Conservation (phyloP, 2,797 vertebrate species). For the Sebastolobus altivelis region DNA sequence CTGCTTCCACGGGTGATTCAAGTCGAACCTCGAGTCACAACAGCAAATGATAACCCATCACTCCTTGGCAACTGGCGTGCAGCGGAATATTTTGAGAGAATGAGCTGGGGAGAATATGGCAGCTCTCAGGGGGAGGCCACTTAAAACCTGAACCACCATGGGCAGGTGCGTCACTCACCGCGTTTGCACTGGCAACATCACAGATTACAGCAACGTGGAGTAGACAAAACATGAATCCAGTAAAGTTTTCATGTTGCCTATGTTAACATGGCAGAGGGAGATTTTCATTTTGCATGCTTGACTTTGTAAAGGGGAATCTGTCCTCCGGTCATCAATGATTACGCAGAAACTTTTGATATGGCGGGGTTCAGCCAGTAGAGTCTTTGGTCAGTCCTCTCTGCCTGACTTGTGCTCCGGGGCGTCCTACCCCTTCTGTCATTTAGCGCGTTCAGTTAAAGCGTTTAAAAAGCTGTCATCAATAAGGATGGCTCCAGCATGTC, state of each 20-base stretch:
- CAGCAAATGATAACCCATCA: constrained; percentile 11
- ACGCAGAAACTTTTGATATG: constrained; percentile 28
- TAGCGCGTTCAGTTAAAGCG: constrained; percentile 29
- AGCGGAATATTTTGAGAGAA: constrained; percentile 22
- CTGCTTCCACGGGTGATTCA: not conserved
- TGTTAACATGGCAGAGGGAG: not conserved
- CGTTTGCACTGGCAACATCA: constrained; percentile 39
- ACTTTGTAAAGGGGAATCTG: constrained; percentile 49
- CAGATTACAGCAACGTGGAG: constrained; percentile 1
- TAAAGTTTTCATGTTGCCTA: constrained; percentile 17
- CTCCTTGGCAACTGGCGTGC: constrained; percentile 12
- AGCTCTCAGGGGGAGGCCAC: not conserved
- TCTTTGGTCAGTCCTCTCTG: constrained; percentile 6
- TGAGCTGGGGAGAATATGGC: constrained; percentile 14
- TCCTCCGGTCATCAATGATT: constrained; percentile 32
- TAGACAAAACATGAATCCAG: constrained; percentile 11
- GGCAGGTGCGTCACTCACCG: constrained; percentile 14
- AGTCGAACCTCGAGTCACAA: constrained; percentile 27
- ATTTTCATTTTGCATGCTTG: constrained; percentile 32
- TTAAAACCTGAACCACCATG: not conserved
- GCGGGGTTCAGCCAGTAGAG: constrained; percentile 4
- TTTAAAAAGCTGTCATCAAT: constrained; percentile 56
- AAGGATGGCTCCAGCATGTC: constrained; percentile 37
- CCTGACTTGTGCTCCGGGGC: not conserved
- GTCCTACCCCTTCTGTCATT: constrained; percentile 17